Evolutionary conservation across 2,888 invertebrate genomes (phyloP).

Genomic region (Marasmarcha lunaedactyla): DNA sequence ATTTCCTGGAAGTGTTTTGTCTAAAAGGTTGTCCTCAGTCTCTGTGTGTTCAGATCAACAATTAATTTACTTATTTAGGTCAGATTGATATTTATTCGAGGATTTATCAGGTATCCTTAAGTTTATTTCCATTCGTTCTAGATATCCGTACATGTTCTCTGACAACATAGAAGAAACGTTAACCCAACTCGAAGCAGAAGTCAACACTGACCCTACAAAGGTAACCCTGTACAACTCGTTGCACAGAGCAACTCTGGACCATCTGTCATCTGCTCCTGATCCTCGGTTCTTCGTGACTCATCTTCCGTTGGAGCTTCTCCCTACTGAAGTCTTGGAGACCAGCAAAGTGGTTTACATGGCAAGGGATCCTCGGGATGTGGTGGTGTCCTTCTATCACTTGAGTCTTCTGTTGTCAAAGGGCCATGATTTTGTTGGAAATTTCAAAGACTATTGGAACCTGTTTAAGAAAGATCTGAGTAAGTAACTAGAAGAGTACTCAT

Average conservation of each 20-base stretch:
- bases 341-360: constrained; percentile 77
- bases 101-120: too few species aligned
- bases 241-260: constrained; percentile 73
- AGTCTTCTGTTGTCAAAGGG: constrained; percentile 8
- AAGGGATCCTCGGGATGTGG: constrained; percentile 84
- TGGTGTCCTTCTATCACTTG: constrained; percentile 75
- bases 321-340: constrained; percentile 59
- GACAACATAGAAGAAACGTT: constrained; percentile 61
- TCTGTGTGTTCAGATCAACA: too few species aligned
- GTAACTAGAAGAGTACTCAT: not conserved
- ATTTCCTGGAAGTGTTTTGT: too few species aligned
- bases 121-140: too few species aligned
- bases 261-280: constrained; percentile 29
- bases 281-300: constrained; percentile 62
- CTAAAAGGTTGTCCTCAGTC: too few species aligned
- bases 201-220: constrained; percentile 62
- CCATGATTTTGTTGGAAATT: constrained; percentile 70
- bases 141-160: constrained; percentile 78
- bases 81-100: too few species aligned
- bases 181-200: constrained; percentile 68
- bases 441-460: constrained; percentile 66
- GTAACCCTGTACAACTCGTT: constrained; percentile 69
- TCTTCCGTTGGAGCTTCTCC: constrained; percentile 76
- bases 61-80: too few species aligned
- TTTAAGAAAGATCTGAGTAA: constrained; percentile 69